phyloP scores from a whole-genome alignment of 2,888 invertebrate species.

The Ommatoiulus sabulosus region DNA sequence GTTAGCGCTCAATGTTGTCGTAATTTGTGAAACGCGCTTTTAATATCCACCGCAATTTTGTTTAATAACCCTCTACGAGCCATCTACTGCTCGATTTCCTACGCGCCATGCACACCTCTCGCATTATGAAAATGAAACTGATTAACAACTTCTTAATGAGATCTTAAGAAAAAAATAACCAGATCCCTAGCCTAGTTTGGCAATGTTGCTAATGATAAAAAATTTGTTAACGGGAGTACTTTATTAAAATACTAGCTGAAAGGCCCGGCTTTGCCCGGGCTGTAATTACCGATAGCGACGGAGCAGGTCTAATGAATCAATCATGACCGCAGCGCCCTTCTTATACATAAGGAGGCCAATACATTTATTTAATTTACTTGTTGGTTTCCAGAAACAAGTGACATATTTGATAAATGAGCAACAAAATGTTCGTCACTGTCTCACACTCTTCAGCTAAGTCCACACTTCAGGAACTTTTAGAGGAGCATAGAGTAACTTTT shows the following conservation, averaged over 20 bases:
- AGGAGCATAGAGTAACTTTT: too few species aligned
- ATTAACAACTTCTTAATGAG: not conserved
- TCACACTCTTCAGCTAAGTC: too few species aligned
- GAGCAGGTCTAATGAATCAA: not conserved
- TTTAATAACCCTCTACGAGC: not conserved
- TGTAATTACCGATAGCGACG: too few species aligned
- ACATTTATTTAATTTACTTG: too few species aligned
- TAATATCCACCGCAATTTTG: slow-evolving; percentile 2
- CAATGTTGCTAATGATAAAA: not conserved
- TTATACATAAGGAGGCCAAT: too few species aligned
- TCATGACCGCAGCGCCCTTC: not conserved
- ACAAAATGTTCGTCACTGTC: too few species aligned
- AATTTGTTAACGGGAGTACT: not conserved
- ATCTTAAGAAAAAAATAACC: not conserved
- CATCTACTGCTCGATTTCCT: not conserved
- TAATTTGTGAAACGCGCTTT: not conserved
- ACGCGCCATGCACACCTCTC: not conserved
- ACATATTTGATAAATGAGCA: too few species aligned
- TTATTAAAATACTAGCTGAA: too few species aligned
- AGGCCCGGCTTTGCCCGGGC: too few species aligned
- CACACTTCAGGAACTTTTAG: too few species aligned
- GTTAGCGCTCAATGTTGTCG: not conserved
- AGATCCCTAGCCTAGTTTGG: not conserved
- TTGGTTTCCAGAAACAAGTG: too few species aligned
- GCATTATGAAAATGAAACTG: not conserved